phyloP scores from a whole-genome alignment of 2,797 vertebrate species.

The Pogonophryne albipinna region DNA sequence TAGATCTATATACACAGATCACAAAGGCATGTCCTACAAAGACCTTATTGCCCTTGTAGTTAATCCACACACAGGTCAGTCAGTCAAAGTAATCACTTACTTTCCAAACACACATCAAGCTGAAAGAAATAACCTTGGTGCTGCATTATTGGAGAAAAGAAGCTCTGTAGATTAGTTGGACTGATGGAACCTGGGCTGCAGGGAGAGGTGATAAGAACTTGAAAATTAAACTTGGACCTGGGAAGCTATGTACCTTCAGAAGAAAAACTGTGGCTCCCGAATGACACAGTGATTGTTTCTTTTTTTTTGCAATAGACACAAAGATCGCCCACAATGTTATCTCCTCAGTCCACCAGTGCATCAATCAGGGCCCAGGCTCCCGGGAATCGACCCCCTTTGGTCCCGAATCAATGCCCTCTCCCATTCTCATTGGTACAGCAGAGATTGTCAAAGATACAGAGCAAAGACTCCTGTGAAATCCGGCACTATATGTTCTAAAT shows the following conservation, averaged over 20 bases:
- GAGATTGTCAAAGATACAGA: conserved; percentile 83
- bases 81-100: conserved; percentile 57
- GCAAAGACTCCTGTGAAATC: conserved; percentile 63
- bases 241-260: conserved; percentile 55
- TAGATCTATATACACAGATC: conserved; percentile 29
- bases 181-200: conserved; percentile 70
- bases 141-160: conserved; percentile 65
- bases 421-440: conserved; percentile 78
- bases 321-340: conserved; percentile 87
- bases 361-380: conserved; percentile 82
- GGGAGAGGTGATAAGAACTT: conserved; percentile 81
- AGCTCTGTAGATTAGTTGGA: conserved; percentile 73
- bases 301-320: conserved; percentile 66
- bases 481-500: conserved; percentile 72
- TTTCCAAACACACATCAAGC: conserved; percentile 52
- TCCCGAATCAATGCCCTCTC: conserved; percentile 83
- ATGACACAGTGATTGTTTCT: conserved; percentile 76
- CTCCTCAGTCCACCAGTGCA: conserved; percentile 81
- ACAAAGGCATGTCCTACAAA: conserved; percentile 30
- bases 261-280: conserved; percentile 69
- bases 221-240: conserved; percentile 76
- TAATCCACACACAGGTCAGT: conserved; percentile 50
- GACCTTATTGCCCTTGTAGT: conserved; percentile 38
- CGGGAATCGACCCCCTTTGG: conserved; percentile 80
- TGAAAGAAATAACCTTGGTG: conserved; percentile 72